These are phyloP conservation scores for Anableps anableps DNA, from an alignment of 2,797 vertebrate species.

Conservation along the genomic window DNA sequence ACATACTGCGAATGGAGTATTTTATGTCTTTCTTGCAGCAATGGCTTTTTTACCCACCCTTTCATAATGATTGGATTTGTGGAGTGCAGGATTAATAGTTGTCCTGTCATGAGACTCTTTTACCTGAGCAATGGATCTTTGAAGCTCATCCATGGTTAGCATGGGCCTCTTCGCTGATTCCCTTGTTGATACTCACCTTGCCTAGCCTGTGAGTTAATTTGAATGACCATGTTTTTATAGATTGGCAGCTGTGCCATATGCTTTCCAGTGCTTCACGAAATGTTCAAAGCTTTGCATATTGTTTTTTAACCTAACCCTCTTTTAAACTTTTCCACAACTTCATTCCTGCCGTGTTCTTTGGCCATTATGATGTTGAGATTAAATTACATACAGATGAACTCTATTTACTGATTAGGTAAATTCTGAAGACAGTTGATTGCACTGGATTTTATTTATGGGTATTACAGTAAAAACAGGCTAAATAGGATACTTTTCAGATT, in stretches of 20 bases:
- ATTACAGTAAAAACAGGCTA: no score
- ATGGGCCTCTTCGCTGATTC: background rate
- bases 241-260: background rate
- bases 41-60: background rate
- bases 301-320: background rate
- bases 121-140: background rate
- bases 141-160: background rate
- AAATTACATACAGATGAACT: background rate
- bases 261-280: background rate
- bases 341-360: background rate
- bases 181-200: background rate
- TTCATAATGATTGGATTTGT: background rate
- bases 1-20: background rate
- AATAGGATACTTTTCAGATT: no score
- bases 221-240: background rate
- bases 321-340: background rate
- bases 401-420: background rate
- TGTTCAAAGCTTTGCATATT: background rate
- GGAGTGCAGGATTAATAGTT: background rate
- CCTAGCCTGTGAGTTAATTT: background rate
- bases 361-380: background rate
- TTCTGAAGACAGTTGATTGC: background rate
- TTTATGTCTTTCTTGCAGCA: background rate
- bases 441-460: background rate
- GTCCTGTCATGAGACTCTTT: background rate